These are phyloP conservation scores for Orycteropus afer DNA, from an alignment of 2,113 vertebrate species.

Conservation along the genomic window DNA sequence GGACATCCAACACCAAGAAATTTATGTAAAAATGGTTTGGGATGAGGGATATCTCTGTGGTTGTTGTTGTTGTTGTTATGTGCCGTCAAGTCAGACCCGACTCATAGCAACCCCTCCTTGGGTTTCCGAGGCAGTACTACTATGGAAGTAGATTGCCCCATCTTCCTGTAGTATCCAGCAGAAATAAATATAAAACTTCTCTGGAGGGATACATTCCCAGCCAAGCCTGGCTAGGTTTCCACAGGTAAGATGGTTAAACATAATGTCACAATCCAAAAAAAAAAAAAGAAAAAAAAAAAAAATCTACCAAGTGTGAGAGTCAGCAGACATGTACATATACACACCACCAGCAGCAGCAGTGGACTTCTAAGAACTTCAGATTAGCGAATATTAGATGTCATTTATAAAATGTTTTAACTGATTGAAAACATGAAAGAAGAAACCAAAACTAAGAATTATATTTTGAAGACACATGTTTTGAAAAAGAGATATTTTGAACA, in stretches of 20 bases:
- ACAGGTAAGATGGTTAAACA: neutral
- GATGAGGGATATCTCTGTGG: neutral
- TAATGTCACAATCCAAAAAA: neutral
- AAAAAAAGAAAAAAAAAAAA: neutral
- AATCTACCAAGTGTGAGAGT: neutral
- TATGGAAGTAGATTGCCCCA: too few relatives aligned
- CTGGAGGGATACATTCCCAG: neutral
- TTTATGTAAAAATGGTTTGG: neutral
- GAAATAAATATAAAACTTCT: neutral
- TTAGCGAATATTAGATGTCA: neutral
- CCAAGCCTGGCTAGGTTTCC: neutral
- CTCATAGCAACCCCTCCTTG: too few relatives aligned
- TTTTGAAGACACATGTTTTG: neutral
- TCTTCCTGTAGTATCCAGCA: too few relatives aligned
- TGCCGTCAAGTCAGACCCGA: too few relatives aligned
- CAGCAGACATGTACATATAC: neutral
- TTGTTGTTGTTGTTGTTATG: too few relatives aligned
- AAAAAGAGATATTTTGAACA: neutral
- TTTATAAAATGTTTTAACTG: slow-evolving; percentile 2
- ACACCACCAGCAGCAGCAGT: neutral
- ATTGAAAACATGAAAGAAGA: neutral
- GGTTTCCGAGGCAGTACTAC: too few relatives aligned
- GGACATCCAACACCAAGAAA: neutral
- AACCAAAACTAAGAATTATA: neutral
- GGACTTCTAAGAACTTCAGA: neutral